These are phyloP conservation scores for Apis mellifera DNA, from an alignment of 1,140 invertebrate species.

Conservation along the genomic window DNA sequence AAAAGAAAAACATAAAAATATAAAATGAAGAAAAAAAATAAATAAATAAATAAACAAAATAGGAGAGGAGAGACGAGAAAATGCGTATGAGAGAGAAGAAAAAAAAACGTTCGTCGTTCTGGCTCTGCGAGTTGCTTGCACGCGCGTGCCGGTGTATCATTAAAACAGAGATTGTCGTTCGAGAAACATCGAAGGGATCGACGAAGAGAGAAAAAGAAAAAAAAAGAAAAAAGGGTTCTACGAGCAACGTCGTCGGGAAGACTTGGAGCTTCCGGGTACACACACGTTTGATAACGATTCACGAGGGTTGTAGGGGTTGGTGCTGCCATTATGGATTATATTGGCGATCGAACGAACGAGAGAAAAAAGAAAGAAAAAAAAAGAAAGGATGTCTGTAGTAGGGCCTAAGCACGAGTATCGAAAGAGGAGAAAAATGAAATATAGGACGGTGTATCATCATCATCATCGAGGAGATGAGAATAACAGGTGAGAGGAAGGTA, in stretches of 20 bases:
- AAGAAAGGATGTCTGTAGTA: neutral
- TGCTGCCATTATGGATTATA: slow-evolving; percentile 34
- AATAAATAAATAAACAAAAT: neutral
- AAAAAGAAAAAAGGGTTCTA: slow-evolving; percentile 42
- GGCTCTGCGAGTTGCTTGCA: slow-evolving; percentile 62
- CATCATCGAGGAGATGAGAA: neutral
- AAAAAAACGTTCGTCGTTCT: slow-evolving; percentile 53
- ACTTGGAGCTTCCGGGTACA: slow-evolving; percentile 34
- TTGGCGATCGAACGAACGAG: neutral
- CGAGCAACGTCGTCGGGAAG: slow-evolving; percentile 75
- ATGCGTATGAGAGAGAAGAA: neutral
- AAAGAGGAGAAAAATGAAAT: too few relatives aligned
- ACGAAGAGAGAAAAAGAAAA: slow-evolving; percentile 6
- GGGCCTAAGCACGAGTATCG: slow-evolving; percentile 38
- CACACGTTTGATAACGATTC: slow-evolving; percentile 28
- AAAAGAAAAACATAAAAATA: neutral
- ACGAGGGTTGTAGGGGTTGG: slow-evolving; percentile 32
- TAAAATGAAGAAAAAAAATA: neutral
- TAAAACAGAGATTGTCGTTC: slow-evolving; percentile 32
- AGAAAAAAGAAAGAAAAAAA: neutral
- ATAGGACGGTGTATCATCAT: neutral
- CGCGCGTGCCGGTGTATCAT: slow-evolving; percentile 55
- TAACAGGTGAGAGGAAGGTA: neutral
- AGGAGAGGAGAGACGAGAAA: too few relatives aligned
- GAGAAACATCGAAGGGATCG: slow-evolving; percentile 57